Base-by-base conservation (phyloP, 2,888 invertebrate species). In the Andrena hattorfiana region DNA sequence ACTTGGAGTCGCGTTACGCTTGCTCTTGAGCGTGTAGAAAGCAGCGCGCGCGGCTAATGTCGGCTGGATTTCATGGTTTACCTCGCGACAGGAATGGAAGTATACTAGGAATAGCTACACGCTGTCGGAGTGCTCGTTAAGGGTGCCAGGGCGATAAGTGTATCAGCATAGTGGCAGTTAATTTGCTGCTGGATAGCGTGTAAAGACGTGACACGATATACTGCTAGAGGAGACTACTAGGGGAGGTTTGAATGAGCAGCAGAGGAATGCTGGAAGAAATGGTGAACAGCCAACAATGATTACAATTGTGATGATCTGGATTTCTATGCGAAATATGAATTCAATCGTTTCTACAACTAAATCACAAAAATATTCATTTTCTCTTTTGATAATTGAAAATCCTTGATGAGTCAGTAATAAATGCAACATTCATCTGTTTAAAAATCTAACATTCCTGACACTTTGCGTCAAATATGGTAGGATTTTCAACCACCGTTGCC, bases 1-100 rank as follows among this genome's bases (percentile, higher is more conserved):
- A 42, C 42, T 42, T 42, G 8, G 64, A 59, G 10, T 8, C 32
- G 32, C 20, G 64, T 73, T 73, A 7, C 42, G 42, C 42, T 42
- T 42, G 42, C 16, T 42, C 42, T 42, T 1, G 42, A 42, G 42
- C 42, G 42, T 42, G 16, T 16, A 16, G 42, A 35, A 26, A 72
- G 26, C 35, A 23, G 1, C 20, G 28, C 13, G 26, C 32, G 28
- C 35, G 63, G 49, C 54, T 54, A 42, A 54, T 28, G 54, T 56
- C 63, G 23, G 23, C 10, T 13, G 56, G 56, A 56, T 56, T 56
- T 23, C 56, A 56, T 26, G 56, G 56, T 23, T 56, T 4, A 23
- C 26, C 56, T 23, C 56, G 23, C 56, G 56, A 56, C 23, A 23
- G 23, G 23, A 20, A 26, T 56, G 56, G 56, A 26, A 56, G 23